These are phyloP conservation scores for Drosophila albomicans DNA, from an alignment of 1,140 invertebrate genomes.

Conservation along the genomic window DNA sequence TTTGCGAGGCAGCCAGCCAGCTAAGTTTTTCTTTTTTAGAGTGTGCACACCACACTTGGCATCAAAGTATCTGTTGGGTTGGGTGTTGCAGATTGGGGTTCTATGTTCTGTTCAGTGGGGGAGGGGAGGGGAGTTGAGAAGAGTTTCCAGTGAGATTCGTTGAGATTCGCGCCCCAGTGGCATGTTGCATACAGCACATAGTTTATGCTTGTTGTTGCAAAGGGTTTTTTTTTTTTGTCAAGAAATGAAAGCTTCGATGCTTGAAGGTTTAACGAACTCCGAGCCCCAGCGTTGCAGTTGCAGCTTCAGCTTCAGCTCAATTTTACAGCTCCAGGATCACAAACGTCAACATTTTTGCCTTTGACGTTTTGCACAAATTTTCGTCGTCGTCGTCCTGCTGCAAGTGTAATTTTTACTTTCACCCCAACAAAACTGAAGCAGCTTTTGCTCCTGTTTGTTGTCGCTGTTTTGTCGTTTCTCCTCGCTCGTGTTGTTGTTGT, in stretches of 20 bases:
- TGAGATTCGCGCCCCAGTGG: constrained; percentile 42
- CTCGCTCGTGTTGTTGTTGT: background rate
- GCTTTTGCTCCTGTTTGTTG: background rate
- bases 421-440: constrained; percentile 51
- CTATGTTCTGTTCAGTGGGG: constrained; percentile 7
- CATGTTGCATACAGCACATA: constrained; percentile 36
- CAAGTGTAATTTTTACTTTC: constrained; percentile 75
- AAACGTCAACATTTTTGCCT: constrained; percentile 69
- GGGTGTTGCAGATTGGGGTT: background rate
- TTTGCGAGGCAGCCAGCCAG: constrained; percentile 29
- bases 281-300: constrained; percentile 5
- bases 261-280: constrained; percentile 81
- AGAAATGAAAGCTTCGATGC: constrained; percentile 79
- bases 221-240: constrained; percentile 42
- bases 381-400: constrained; percentile 20
- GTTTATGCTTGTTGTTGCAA: constrained; percentile 52
- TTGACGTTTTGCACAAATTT: constrained; percentile 62
- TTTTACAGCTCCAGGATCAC: constrained; percentile 54
- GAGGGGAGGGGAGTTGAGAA: constrained; percentile 12
- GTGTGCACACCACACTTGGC: constrained; percentile 52
- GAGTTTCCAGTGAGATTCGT: background rate
- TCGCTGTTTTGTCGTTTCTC: background rate
- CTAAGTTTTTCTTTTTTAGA: constrained; percentile 66
- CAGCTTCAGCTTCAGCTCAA: constrained; percentile 31
- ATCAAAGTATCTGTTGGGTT: constrained; percentile 51